These are phyloP conservation scores for Plebejus argus DNA, from an alignment of 2,888 invertebrate genomes.

Conservation along the genomic window DNA sequence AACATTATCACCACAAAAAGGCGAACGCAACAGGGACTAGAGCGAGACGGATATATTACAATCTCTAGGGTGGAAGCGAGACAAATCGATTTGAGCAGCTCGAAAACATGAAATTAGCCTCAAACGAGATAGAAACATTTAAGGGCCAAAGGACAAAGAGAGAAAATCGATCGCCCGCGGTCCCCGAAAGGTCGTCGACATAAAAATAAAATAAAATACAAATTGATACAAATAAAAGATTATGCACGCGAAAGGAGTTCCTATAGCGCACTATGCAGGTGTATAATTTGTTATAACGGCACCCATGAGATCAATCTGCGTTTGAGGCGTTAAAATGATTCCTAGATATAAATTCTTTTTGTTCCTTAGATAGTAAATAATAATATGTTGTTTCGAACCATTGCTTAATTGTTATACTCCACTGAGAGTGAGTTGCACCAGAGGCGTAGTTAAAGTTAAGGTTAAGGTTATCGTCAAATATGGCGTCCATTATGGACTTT, in stretches of 20 bases:
- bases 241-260: constrained; percentile 44
- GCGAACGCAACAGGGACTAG: constrained; percentile 56
- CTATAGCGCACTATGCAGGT: constrained; percentile 3
- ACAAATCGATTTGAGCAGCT: constrained; percentile 66
- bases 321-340: too few species aligned
- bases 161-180: constrained; percentile 48
- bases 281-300: background rate
- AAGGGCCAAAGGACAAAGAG: constrained; percentile 53
- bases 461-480: too few species aligned
- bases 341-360: background rate
- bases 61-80: constrained; percentile 64
- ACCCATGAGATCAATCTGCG: background rate
- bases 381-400: too few species aligned
- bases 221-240: too few species aligned
- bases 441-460: too few species aligned
- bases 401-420: too few species aligned
- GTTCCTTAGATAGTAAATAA: background rate
- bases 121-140: constrained; percentile 56
- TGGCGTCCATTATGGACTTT: too few species aligned
- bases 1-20: constrained; percentile 56
- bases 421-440: too few species aligned
- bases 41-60: constrained; percentile 57
- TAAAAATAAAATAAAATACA: constrained; percentile 62
- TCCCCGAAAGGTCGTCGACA: constrained; percentile 67
- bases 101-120: constrained; percentile 61